A percentile compares a stretch with the other conserved stretches of the same genome.
Conservation (phyloP, 2,888 invertebrate species). For the Eubasilissa splendida region DNA sequence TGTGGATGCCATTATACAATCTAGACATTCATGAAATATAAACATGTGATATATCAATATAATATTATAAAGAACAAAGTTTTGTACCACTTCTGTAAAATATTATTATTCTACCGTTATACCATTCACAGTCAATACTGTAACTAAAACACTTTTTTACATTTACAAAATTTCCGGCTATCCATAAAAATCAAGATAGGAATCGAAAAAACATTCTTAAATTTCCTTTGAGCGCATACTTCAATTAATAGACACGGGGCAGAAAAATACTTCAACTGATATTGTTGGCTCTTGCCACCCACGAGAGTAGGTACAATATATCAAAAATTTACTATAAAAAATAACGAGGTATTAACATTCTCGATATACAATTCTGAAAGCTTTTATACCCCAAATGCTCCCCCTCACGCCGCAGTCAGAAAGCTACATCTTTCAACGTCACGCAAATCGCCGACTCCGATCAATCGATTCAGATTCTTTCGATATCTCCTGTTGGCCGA, state of each 20-base stretch:
- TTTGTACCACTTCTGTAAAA: no score
- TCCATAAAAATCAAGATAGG: not conserved
- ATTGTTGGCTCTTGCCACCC: not conserved
- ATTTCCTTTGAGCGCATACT: not conserved
- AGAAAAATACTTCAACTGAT: constrained; percentile 1
- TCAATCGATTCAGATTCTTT: constrained; percentile 48
- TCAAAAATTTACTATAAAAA: constrained; percentile 32
- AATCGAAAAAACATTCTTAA: not conserved
- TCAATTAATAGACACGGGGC: constrained; percentile 1
- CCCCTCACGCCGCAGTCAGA: constrained; percentile 24
- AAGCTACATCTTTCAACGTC: constrained; percentile 54
- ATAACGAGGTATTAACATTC: constrained; percentile 32
- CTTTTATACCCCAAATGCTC: constrained; percentile 42
- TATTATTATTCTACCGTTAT: no score
- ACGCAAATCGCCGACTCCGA: constrained; percentile 34
- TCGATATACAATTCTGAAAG: constrained; percentile 49
- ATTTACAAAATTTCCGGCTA: no score
- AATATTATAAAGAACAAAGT: no score
- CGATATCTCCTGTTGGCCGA: constrained; percentile 7
- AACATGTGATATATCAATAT: no score
- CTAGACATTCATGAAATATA: no score
- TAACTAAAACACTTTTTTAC: no score
- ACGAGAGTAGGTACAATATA: not conserved
- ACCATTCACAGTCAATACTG: no score
- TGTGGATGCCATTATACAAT: no score